Conservation (phyloP, 2,113 vertebrate species). For the Psephotus haematonotus region DNA sequence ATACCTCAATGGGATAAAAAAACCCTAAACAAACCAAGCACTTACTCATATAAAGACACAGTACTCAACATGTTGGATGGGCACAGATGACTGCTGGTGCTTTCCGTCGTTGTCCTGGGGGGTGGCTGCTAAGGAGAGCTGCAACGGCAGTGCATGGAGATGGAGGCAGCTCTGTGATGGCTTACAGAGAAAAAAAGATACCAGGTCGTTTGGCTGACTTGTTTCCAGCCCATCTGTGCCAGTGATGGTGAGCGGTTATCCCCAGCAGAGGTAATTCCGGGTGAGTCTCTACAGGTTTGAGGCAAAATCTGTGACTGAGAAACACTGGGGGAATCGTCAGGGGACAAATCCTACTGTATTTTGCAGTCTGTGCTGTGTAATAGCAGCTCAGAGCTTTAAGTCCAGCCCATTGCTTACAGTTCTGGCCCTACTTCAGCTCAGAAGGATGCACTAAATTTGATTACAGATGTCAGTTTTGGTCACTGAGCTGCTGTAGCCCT, state of each 20-base stretch:
- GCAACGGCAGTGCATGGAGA: background rate
- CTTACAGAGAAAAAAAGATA: fast-evolving
- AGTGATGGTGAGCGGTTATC: background rate
- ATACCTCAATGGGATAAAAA: background rate
- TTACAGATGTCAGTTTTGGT: background rate
- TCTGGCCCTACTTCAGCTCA: background rate
- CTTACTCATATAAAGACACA: background rate
- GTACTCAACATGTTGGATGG: background rate
- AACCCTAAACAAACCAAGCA: background rate
- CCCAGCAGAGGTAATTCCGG: fast-evolving
- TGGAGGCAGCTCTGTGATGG: background rate
- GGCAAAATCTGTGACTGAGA: background rate
- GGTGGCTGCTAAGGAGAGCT: background rate
- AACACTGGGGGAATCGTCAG: background rate
- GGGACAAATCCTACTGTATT: background rate
- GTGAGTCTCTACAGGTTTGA: background rate
- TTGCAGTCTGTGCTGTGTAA: background rate
- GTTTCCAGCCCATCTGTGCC: background rate
- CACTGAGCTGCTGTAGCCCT: background rate
- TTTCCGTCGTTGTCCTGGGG: background rate
- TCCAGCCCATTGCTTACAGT: background rate
- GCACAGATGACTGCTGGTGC: background rate
- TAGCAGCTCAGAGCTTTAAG: background rate
- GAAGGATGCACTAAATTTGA: background rate
- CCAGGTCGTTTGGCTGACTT: background rate